These are phyloP conservation scores for Caenorhabditis sp. DNA, from an alignment of 2,888 invertebrate species.

Conservation along the genomic window DNA sequence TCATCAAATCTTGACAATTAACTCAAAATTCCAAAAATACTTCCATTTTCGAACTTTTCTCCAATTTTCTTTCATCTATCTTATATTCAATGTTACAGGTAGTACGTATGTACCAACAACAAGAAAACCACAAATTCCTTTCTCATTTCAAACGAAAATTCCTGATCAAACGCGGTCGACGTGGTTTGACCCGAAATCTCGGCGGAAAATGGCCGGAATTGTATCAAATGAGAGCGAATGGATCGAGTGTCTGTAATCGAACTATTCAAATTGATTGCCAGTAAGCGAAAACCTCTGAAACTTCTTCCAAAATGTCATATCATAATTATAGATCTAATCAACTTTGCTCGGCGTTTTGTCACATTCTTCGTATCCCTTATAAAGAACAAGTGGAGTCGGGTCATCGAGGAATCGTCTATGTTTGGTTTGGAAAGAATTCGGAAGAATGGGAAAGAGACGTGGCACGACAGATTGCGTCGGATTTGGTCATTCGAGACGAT, in stretches of 20 bases:
- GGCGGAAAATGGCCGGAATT: constrained; percentile 79
- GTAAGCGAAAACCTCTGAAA: constrained; percentile 26
- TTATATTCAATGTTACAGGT: no score
- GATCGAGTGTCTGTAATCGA: constrained; percentile 82
- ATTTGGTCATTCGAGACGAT: constrained; percentile 61
- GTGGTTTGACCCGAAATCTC: constrained; percentile 62
- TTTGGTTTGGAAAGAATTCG: constrained; percentile 52
- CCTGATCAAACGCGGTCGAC: constrained; percentile 83
- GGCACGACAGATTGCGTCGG: constrained; percentile 59
- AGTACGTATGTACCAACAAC: constrained; percentile 94
- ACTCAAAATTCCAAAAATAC: no score
- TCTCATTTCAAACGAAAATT: constrained; percentile 94
- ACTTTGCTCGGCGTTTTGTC: constrained; percentile 95
- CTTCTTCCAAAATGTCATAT: background rate
- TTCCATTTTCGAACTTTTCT: no score
- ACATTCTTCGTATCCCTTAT: constrained; percentile 70
- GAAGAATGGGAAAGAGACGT: constrained; percentile 43
- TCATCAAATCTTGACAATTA: no score
- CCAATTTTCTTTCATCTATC: no score
- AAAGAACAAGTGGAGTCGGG: constrained; percentile 37
- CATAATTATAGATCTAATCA: constrained; percentile 78
- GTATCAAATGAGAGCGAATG: constrained; percentile 93
- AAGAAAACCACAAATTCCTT: constrained; percentile 97
- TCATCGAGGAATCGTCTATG: constrained; percentile 46
- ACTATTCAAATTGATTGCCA: constrained; percentile 76